These are phyloP conservation scores for Diorhabda sublineata DNA, from an alignment of 1,140 invertebrate genomes.

Conservation along the genomic window DNA sequence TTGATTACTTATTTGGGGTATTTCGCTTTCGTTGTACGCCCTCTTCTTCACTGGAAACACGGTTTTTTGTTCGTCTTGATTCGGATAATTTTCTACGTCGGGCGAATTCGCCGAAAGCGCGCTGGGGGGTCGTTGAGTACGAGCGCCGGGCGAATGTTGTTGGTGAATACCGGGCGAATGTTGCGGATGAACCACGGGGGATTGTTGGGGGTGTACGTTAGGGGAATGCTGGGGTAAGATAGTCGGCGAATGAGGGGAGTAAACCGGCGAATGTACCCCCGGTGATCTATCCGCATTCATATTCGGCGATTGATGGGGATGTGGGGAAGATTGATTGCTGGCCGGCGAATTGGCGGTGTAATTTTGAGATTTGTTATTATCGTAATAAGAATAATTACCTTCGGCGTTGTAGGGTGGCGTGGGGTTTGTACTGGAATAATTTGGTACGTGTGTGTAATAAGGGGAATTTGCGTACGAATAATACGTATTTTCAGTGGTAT, in stretches of 20 bases:
- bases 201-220: constrained; percentile 19
- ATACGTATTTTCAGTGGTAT: constrained; percentile 34
- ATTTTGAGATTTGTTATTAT: constrained; percentile 39
- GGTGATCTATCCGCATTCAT: constrained; percentile 13
- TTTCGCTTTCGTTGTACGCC: constrained; percentile 53
- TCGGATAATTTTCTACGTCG: constrained; percentile 37
- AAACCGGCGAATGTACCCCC: constrained; percentile 20
- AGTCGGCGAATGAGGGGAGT: constrained; percentile 27
- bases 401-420: constrained; percentile 35
- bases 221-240: constrained; percentile 20
- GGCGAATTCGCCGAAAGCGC: constrained; percentile 25
- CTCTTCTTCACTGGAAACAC: constrained; percentile 56
- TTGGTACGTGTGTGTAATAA: constrained; percentile 39
- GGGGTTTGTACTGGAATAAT: constrained; percentile 42
- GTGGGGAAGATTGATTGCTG: constrained; percentile 32
- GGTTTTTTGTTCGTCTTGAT: constrained; percentile 27
- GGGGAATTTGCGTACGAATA: constrained; percentile 40
- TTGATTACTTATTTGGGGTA: constrained; percentile 22
- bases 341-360: constrained; percentile 33
- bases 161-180: constrained; percentile 10
- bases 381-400: constrained; percentile 34
- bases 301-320: constrained; percentile 33
- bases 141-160: constrained; percentile 19
- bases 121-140: constrained; percentile 16
- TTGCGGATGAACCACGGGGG: constrained; percentile 20